phyloP scores from a whole-genome alignment of 1,140 invertebrate species.

The Pogonognathellus flavescens region DNA sequence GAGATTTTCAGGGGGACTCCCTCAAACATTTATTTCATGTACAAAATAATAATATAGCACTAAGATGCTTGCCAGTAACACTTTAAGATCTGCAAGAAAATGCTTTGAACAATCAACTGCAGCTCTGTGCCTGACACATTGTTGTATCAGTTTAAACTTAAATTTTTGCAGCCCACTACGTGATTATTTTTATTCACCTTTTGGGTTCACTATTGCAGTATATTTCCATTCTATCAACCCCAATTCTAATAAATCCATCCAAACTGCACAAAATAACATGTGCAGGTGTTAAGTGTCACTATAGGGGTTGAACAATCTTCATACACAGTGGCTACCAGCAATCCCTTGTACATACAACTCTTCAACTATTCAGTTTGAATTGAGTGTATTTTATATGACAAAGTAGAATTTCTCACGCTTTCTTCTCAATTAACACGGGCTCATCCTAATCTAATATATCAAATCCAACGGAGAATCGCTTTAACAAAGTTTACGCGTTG shows the following conservation, averaged over 20 bases:
- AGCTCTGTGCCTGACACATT: conserved; percentile 22
- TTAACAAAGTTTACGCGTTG: conserved; percentile 16
- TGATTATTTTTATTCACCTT: conserved; percentile 3
- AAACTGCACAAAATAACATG: background rate
- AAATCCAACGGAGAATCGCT: conserved; percentile 29
- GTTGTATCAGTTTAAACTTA: background rate
- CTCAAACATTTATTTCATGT: no score
- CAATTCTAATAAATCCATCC: background rate
- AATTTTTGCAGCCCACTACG: conserved; percentile 14
- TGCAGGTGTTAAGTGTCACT: background rate
- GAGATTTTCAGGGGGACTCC: conserved; percentile 42
- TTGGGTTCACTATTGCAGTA: background rate
- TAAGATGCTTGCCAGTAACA: no score
- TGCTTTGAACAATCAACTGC: background rate
- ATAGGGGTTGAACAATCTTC: background rate
- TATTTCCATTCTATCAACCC: background rate
- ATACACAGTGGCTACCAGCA: background rate
- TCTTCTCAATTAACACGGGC: conserved; percentile 53
- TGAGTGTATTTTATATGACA: background rate
- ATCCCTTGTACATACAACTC: no score
- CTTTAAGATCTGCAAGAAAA: background rate
- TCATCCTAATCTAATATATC: conserved; percentile 52
- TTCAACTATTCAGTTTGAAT: background rate
- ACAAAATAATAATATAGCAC: no score
- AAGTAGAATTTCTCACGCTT: conserved; percentile 48